Conservation (phyloP, 53 echinoderm and acorn worm species). For the Stichopus horrens region DNA sequence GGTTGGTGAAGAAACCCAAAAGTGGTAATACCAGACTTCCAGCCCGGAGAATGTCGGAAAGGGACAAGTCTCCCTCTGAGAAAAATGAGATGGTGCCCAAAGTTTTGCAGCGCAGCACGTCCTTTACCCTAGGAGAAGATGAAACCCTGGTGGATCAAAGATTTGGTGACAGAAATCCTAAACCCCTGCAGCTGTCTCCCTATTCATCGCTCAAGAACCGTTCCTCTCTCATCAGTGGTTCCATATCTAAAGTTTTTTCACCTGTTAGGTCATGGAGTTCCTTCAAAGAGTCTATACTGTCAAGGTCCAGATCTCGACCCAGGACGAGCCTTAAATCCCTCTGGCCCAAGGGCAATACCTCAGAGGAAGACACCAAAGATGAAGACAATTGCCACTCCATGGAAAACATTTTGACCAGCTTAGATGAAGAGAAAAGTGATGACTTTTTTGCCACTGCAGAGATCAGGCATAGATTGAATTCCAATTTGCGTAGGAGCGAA, state of each 20-base stretch:
- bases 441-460: not conserved
- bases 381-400: not conserved
- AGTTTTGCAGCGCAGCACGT: slow-evolving; percentile 11
- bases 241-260: slow-evolving; percentile 28
- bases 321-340: slow-evolving; percentile 30
- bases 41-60: no score
- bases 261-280: slow-evolving; percentile 17
- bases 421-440: slow-evolving; percentile 10
- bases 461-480: not conserved
- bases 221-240: not conserved
- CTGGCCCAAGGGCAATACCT: slow-evolving; percentile 2
- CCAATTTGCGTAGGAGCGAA: slow-evolving; percentile 3
- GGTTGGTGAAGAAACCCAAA: not conserved
- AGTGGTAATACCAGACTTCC: not conserved
- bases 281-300: slow-evolving; percentile 23
- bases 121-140: slow-evolving; percentile 11
- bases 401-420: slow-evolving; percentile 13
- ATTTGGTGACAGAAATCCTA: not conserved
- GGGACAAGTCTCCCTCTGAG: not conserved
- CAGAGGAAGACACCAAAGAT: not conserved
- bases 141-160: not conserved
- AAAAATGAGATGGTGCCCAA: not conserved
- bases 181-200: not conserved
- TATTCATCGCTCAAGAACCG: not conserved
- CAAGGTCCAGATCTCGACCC: slow-evolving; percentile 13